Base-by-base conservation (phyloP, 2,888 invertebrate genomes). In the Scaptomyza tumidula region DNA sequence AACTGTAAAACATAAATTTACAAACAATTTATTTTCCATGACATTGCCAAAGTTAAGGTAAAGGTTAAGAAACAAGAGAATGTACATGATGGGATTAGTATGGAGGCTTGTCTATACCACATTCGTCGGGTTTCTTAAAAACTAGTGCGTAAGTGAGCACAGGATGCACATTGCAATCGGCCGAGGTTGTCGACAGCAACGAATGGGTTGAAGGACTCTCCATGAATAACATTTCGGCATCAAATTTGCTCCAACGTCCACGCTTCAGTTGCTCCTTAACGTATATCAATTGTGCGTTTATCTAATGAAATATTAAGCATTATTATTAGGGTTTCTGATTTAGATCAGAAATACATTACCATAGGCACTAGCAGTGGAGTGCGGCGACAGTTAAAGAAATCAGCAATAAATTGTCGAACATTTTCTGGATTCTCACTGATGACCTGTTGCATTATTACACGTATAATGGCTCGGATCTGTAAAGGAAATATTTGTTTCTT, bases 381-480 rank as follows among this genome's bases (percentile, higher is more conserved):
- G 7, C 65, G 62, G 9, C 73, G 50, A 43, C 82, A 84, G 56
- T 87, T 80, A 19, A 90, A 89, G 14, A 90, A 71, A 1, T 90
- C 49, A 0, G 77, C 80, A 5, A 86, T 63, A 46, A 84, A 89
- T 46, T 80, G 50, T 16, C 76, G 78, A 4, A 89, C 52, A 57
- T 88, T 75, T 0, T 58, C 16, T 0, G 90, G 82, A 11, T 75
- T 75, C 2, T 60, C 81, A 57, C 80, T 87, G 9, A 90, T 71
- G 0, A 86, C 67, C 33, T 89, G 78, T 31, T 86, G 79, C 29
- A 90, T 64, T 11, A 90, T 79, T 1, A 90, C 88, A 6, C 90
- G 82, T 35, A 90, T 73, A 11, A 90, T 87, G 24, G 90, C 90
- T 3, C 90, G 86, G 41, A 90, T 73, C 90, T 90, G 33, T 14